Percentiles rank a stretch among this genome's conserved stretches.
phyloP scores from a whole-genome alignment of 2,113 vertebrate species.

The Leuciscus idus region DNA sequence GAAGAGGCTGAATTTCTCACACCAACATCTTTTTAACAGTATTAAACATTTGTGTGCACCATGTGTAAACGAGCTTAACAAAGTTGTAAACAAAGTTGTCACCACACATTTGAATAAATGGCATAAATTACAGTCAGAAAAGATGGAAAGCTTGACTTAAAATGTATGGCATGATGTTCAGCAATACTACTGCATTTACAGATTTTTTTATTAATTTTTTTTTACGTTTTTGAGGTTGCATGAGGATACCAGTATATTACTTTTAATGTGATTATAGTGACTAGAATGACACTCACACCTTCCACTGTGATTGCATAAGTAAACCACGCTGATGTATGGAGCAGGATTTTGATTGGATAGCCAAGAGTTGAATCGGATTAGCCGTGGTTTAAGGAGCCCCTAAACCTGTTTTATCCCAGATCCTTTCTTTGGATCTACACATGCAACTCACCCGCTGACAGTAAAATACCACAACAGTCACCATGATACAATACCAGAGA shows the following conservation, averaged over 20 bases:
- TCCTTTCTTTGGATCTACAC: constrained; percentile 53
- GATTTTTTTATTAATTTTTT: no score
- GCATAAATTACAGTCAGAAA: neutral
- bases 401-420: constrained; percentile 66
- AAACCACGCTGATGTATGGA: constrained; percentile 47
- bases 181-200: neutral
- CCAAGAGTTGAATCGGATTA: constrained; percentile 59
- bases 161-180: neutral
- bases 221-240: neutral
- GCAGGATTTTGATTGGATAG: constrained; percentile 55
- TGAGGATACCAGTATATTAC: neutral
- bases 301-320: constrained; percentile 24
- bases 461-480: constrained; percentile 33
- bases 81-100: neutral
- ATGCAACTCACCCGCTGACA: constrained; percentile 45
- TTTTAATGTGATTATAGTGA: neutral
- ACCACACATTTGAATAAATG: neutral
- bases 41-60: neutral
- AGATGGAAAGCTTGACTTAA: neutral
- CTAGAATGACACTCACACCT: constrained; percentile 3
- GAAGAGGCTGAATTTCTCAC: constrained; percentile 24
- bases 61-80: neutral
- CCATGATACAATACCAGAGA: neutral
- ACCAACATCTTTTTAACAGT: neutral
- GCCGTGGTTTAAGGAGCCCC: constrained; percentile 57